Evolutionary conservation across 2,797 vertebrate genomes (phyloP).

Genomic region (Onychomys arenicola): DNA sequence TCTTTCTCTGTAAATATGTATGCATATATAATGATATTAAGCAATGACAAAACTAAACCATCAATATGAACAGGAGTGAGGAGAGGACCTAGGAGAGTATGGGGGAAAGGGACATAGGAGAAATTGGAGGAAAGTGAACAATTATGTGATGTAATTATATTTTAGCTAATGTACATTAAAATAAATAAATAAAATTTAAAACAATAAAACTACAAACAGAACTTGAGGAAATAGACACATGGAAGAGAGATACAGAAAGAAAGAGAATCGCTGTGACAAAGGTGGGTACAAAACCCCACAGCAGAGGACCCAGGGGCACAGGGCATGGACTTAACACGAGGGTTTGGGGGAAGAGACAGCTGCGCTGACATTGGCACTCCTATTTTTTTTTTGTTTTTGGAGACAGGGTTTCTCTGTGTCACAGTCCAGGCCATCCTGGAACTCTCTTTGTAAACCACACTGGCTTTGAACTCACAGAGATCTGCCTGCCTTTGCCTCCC

Average conservation of each 20-base stretch:
- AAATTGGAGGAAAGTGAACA: background rate
- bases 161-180: background rate
- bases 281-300: no score
- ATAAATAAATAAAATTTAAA: background rate
- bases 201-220: background rate
- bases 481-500: background rate
- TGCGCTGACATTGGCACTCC: background rate
- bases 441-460: background rate
- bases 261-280: no score
- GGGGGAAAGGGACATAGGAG: background rate
- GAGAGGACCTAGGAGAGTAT: no score
- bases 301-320: background rate
- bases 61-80: no score
- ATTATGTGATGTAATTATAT: background rate
- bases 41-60: background rate
- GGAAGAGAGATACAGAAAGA: background rate
- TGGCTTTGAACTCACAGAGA: background rate
- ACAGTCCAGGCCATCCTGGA: background rate
- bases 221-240: background rate
- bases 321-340: background rate
- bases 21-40: background rate
- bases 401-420: background rate
- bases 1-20: background rate
- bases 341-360: background rate
- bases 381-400: background rate